Base-by-base conservation (phyloP, 2,797 vertebrate genomes). In the Hydrophis major region DNA sequence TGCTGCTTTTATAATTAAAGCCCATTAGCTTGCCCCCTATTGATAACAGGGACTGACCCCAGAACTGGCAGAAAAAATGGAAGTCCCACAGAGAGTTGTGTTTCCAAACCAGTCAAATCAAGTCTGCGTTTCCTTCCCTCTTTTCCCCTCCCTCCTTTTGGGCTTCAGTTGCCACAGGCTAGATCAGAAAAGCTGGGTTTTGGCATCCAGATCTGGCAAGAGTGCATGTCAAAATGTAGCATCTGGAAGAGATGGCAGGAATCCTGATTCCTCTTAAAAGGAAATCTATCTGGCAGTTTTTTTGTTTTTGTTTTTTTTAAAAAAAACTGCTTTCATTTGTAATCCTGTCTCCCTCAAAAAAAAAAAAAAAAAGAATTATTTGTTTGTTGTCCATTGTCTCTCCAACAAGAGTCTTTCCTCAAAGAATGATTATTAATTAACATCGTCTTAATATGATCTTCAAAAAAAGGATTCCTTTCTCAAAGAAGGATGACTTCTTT, bases 1-100 rank as follows among this genome's bases (percentile, higher is more conserved):
- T 92, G 92, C 95, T 97, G 94, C 93, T 97, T 97, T 97, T 95
- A 94, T 90, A 97, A 97, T 97, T 97, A 96, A 96, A 94, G 87
- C 90, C 92, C 91, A 93, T 97, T 97, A 97, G 96, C 92, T 97
- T 96, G 94, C 96, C 96, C 95, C 89, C 92, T 95, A 94, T 93
- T 95, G 96, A 96, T 97, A 97, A 97, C 89, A 94, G 86, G 59
- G 90, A 93, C 96, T 95, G 96, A 95, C 95, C 91, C 96, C 93
- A 94, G 94, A 95, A 95, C 94, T 95, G 94, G 55, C 92, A 96
- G 93, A 89, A 94, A 50, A 96, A 95, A 97, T 96, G 95, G 95
- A 95, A 92, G 57, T 60, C 60, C 93, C 78, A 63, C 92, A 32
- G 93, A 32, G 0, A 87, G 95, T n/a, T 91, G 69, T 37, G 89